phyloP scores from a whole-genome alignment of 2,888 invertebrate genomes.

The Cosmorhoe ocellata region DNA sequence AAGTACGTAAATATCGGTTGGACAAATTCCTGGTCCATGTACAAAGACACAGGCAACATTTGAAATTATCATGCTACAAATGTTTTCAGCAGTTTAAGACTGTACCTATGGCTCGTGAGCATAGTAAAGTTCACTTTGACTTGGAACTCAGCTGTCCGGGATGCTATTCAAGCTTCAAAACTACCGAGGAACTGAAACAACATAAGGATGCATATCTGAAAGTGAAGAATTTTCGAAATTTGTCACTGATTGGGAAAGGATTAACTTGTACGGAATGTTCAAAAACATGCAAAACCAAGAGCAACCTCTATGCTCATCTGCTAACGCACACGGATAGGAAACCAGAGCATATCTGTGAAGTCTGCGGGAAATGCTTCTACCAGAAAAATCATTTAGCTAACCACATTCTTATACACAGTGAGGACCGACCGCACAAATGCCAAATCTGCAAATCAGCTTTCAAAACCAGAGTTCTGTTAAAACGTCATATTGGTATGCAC shows the following conservation, averaged over 20 bases:
- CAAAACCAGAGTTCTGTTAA: slow-evolving; percentile 46
- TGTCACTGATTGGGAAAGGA: slow-evolving; percentile 37
- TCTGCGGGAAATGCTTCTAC: slow-evolving; percentile 61
- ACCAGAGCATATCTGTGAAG: slow-evolving; percentile 60
- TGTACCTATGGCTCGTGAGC: slow-evolving; percentile 37
- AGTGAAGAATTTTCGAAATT: slow-evolving; percentile 38
- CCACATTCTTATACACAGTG: too few species aligned
- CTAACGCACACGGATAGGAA: slow-evolving; percentile 79
- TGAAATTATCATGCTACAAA: slow-evolving; percentile 72
- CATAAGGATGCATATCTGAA: slow-evolving; percentile 49
- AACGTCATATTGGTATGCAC: slow-evolving; percentile 55
- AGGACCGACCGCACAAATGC: slow-evolving; percentile 54
- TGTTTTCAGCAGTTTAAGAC: slow-evolving; percentile 52
- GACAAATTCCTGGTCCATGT: slow-evolving; percentile 77
- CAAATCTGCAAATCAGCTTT: slow-evolving; percentile 62
- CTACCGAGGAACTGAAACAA: slow-evolving; percentile 42
- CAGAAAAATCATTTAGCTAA: slow-evolving; percentile 51
- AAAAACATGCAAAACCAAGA: slow-evolving; percentile 53
- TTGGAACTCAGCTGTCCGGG: slow-evolving; percentile 52
- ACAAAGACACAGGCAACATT: slow-evolving; percentile 80
- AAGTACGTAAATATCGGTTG: slow-evolving; percentile 50
- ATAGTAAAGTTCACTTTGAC: slow-evolving; percentile 42
- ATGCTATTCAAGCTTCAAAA: slow-evolving; percentile 53
- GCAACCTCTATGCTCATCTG: slow-evolving; percentile 66
- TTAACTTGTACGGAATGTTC: slow-evolving; percentile 57